Evolutionary conservation across 1,140 invertebrate genomes (phyloP).

Genomic region (Drosophila melanica): DNA sequence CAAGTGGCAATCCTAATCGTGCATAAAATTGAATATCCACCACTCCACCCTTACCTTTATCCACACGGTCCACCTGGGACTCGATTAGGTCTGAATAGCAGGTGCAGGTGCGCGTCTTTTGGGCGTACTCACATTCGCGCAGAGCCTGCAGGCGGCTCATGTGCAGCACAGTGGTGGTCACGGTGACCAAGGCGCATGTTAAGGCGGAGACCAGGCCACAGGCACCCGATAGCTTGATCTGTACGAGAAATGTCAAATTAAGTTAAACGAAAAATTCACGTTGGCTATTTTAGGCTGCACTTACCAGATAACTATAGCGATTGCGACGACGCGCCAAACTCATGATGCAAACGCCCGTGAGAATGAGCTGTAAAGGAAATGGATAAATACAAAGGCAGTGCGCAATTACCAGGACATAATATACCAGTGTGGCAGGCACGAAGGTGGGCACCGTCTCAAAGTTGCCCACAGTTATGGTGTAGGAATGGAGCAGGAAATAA

Average conservation of each 20-base stretch:
- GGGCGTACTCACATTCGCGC: constrained; percentile 93
- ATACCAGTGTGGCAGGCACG: constrained; percentile 91
- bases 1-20: too few relatives aligned
- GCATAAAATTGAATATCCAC: background rate
- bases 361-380: constrained; percentile 87
- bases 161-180: constrained; percentile 96
- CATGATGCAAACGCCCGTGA: constrained; percentile 93
- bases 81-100: constrained; percentile 89
- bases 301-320: constrained; percentile 93
- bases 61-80: constrained; percentile 85
- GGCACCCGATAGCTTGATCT: constrained; percentile 94
- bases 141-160: constrained; percentile 95
- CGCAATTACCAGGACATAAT: too few relatives aligned
- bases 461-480: constrained; percentile 91
- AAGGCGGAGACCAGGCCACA: constrained; percentile 93
- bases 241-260: fast-evolving
- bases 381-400: background rate
- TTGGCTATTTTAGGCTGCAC: constrained; percentile 60
- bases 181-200: constrained; percentile 93
- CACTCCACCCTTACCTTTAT: constrained; percentile 85
- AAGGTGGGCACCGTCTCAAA: constrained; percentile 94
- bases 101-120: constrained; percentile 90
- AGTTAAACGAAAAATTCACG: background rate
- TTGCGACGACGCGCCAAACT: constrained; percentile 92
- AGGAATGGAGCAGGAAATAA: constrained; percentile 90